Conservation (phyloP, 1,140 invertebrate genomes). For the Hetaerina americana region DNA sequence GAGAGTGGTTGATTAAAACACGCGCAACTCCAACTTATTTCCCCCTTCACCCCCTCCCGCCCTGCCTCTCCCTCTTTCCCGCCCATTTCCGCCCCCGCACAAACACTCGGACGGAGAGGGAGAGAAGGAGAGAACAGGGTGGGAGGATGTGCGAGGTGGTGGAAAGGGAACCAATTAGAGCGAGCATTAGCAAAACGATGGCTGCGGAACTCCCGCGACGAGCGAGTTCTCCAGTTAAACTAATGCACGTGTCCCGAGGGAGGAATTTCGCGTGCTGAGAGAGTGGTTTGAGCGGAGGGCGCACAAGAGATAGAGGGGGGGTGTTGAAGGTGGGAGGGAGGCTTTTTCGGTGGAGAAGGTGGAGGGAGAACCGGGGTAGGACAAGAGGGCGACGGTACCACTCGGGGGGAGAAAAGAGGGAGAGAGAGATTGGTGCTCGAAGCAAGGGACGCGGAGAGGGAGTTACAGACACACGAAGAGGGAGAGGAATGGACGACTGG, state of each 20-base stretch:
- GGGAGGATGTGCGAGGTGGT: too few relatives aligned
- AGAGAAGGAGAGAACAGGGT: too few relatives aligned
- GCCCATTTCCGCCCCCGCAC: too few relatives aligned
- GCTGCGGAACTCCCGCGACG: background rate
- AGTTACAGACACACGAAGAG: too few relatives aligned
- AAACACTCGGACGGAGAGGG: too few relatives aligned
- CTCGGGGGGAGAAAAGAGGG: background rate
- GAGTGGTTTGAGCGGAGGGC: background rate
- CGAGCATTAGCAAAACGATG: background rate
- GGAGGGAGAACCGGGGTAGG: background rate
- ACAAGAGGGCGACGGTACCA: background rate
- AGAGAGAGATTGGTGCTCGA: too few relatives aligned
- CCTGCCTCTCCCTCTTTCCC: too few relatives aligned
- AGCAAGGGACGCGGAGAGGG: too few relatives aligned
- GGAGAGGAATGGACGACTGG: too few relatives aligned
- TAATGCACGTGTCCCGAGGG: background rate
- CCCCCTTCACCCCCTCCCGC: background rate
- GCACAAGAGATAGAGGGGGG: too few relatives aligned
- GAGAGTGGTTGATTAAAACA: background rate
- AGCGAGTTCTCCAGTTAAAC: background rate
- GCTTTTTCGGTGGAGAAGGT: background rate
- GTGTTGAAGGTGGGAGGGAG: background rate
- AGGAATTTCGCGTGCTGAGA: background rate
- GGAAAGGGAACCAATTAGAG: background rate
- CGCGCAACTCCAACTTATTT: background rate